A percentile compares a stretch with the other conserved stretches of the same genome.
phyloP scores from a whole-genome alignment of 2,797 vertebrate genomes.

The Lagodon rhomboides region DNA sequence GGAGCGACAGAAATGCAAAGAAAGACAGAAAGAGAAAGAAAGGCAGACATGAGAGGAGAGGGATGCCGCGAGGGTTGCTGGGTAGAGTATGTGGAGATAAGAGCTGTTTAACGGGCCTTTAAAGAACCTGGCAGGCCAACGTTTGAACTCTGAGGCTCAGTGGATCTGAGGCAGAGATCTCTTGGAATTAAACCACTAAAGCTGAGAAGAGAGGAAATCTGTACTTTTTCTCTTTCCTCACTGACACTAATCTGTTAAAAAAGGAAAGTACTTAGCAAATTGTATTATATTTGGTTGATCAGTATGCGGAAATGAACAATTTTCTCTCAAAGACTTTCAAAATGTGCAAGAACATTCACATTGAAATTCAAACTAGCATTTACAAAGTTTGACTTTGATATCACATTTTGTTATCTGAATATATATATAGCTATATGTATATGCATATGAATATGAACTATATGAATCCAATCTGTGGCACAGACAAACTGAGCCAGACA shows the following conservation, averaged over 20 bases:
- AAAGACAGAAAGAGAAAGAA: slow-evolving; percentile 21
- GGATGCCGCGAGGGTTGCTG: slow-evolving; percentile 40
- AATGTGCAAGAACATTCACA: background rate
- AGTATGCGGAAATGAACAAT: background rate
- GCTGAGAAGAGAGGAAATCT: slow-evolving; percentile 40
- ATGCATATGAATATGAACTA: background rate
- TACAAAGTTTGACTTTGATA: background rate
- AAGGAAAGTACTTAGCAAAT: slow-evolving; percentile 19
- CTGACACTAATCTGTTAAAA: slow-evolving; percentile 48
- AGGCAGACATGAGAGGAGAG: slow-evolving; percentile 33
- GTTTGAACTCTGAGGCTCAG: slow-evolving; percentile 67
- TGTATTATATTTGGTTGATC: slow-evolving; percentile 18
- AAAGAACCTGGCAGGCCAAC: slow-evolving; percentile 62
- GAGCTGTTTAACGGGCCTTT: slow-evolving; percentile 64
- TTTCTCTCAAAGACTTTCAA: background rate
- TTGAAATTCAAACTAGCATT: background rate
- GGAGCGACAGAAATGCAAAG: slow-evolving; percentile 2
- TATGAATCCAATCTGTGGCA: slow-evolving; percentile 2
- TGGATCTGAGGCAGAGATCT: slow-evolving; percentile 70
- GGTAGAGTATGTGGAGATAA: slow-evolving; percentile 60
- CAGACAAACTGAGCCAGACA: slow-evolving; percentile 5
- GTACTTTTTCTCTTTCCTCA: slow-evolving; percentile 33
- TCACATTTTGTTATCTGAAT: background rate
- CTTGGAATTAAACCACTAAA: slow-evolving; percentile 64
- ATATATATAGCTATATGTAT: background rate